A percentile compares a stretch with the other conserved stretches of the same genome.
These are phyloP conservation scores for Sylvietta virens DNA, from an alignment of 2,113 vertebrate genomes.

Conservation along the genomic window DNA sequence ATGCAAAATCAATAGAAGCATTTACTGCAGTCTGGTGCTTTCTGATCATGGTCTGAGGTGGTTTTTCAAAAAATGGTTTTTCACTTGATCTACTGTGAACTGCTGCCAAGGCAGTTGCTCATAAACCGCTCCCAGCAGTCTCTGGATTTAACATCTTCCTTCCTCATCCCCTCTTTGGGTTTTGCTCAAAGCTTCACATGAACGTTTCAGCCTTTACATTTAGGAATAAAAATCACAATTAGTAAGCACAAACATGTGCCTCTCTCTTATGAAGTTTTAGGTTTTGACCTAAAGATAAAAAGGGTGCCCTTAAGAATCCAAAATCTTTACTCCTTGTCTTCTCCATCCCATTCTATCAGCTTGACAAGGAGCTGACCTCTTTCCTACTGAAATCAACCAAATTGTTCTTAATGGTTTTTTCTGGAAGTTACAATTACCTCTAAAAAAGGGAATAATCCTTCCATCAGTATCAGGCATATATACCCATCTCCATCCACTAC, in stretches of 20 bases:
- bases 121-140: not conserved
- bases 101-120: not conserved
- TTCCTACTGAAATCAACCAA: not conserved
- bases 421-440: not conserved
- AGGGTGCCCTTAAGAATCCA: not conserved
- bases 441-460: not conserved
- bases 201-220: not conserved
- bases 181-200: not conserved
- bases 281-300: not conserved
- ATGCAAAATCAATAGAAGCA: conserved; percentile 43
- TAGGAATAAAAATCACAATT: not conserved
- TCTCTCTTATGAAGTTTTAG: not conserved
- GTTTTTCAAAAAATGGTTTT: not conserved
- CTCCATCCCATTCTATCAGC: not conserved
- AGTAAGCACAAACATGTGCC: not conserved
- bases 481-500: not conserved
- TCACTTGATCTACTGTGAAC: not conserved
- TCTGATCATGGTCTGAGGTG: not conserved
- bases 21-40: not conserved
- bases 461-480: not conserved
- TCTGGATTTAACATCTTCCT: not conserved
- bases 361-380: not conserved
- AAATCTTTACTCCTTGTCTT: not conserved
- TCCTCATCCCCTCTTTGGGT: not conserved
- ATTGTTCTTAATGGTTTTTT: not conserved